Evolutionary conservation across 2,888 invertebrate genomes (phyloP).

Genomic region (Hyposoter didymator): DNA sequence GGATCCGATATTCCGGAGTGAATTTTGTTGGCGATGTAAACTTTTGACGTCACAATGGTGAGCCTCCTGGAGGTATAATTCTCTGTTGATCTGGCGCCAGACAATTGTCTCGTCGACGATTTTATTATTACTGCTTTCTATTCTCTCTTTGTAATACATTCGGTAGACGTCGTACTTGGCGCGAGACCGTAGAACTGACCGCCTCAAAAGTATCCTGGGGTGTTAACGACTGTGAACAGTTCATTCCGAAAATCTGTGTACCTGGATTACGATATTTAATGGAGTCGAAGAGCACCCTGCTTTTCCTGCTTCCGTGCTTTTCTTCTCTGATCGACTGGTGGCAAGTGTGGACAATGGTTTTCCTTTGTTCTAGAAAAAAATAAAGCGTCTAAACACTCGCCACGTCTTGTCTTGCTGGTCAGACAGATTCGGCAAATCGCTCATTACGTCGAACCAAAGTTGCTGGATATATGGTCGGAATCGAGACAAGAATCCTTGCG

Average conservation of each 20-base stretch:
- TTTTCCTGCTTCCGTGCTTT: neutral
- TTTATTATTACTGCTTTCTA: conserved; percentile 4
- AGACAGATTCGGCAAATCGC: neutral
- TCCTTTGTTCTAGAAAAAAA: neutral
- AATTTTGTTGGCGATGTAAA: neutral
- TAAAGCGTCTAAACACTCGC: neutral
- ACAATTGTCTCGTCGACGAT: conserved; percentile 38
- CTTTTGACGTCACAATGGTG: conserved; percentile 18
- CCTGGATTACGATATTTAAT: conserved; percentile 18
- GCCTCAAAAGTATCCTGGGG: neutral
- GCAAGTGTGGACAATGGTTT: neutral
- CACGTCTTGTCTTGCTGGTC: neutral
- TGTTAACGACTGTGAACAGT: neutral
- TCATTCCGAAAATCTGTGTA: neutral
- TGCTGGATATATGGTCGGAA: neutral
- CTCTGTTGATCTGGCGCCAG: conserved; percentile 52
- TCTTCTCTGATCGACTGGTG: conserved; percentile 24
- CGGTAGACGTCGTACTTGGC: neutral
- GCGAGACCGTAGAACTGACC: neutral
- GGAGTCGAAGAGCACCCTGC: conserved; percentile 13
- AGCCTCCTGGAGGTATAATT: conserved; percentile 32
- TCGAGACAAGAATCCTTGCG: too few species aligned
- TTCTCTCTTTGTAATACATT: neutral
- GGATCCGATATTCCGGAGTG: too few species aligned
- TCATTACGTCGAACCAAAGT: neutral